Evolutionary conservation across 2,113 vertebrate species (phyloP).

Genomic region (Brachionichthys hirsutus): DNA sequence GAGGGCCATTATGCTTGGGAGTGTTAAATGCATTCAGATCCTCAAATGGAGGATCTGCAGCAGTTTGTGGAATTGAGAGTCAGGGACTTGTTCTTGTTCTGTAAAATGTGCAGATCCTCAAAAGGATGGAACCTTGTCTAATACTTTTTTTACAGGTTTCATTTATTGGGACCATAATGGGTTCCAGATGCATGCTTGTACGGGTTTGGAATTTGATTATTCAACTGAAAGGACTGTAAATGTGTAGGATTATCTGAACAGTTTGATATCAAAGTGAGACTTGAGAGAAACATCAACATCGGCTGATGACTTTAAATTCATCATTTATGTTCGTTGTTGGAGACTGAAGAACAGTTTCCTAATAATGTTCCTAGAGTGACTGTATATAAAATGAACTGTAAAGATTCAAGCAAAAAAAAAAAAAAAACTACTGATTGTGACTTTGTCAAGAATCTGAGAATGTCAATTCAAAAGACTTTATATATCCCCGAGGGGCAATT

Average conservation of each 20-base stretch:
- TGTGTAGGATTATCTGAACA: not conserved
- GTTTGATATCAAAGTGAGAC: not conserved
- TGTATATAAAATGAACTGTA: too few species aligned
- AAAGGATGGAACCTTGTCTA: conserved; percentile 2
- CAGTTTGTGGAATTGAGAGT: conserved; percentile 13
- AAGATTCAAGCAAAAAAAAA: too few species aligned
- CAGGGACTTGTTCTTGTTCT: not conserved
- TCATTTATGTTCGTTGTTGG: too few species aligned
- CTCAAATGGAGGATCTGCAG: conserved; percentile 8
- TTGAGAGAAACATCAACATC: not conserved
- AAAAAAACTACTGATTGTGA: too few species aligned
- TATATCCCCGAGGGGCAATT: too few species aligned
- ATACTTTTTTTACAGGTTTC: conserved; percentile 21
- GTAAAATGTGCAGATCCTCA: conserved; percentile 17
- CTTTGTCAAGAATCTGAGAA: too few species aligned
- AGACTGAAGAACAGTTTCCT: too few species aligned
- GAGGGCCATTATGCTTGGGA: not conserved
- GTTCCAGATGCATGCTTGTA: too few species aligned
- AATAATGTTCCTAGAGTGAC: too few species aligned
- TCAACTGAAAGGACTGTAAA: too few species aligned
- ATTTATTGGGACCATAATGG: not conserved
- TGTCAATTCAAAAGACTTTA: too few species aligned
- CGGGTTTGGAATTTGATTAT: too few species aligned
- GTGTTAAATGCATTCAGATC: conserved; percentile 7
- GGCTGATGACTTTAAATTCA: not conserved